Base-by-base conservation (phyloP, 2,888 invertebrate species). In the Troides aeacus region DNA sequence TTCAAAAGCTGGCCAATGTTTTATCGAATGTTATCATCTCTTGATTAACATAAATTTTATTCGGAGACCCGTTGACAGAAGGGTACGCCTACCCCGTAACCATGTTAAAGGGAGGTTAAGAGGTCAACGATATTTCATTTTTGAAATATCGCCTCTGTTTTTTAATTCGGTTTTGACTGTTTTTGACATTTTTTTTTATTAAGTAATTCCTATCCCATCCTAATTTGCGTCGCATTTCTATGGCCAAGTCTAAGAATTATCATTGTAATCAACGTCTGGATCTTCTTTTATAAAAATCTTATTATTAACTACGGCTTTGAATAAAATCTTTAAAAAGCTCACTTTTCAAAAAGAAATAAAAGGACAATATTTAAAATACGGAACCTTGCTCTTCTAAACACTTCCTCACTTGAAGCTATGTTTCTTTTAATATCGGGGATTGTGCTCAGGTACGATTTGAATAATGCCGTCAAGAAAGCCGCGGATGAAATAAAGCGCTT, bases 381-480 rank as follows among this genome's bases (percentile, higher is more conserved):
- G 72, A 70, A 69, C 72, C 67, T 21, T 50, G 42, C 10, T n/a
- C 21, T 39, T 60, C 65, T 64, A 64, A 70, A 62, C 69, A 53
- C 50, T 64, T 70, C 73, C 71, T 72, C 73, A 71, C 71, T 75
- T 74, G 71, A 71, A 68, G 70, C 73, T 74, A 72, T 74, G 74
- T 78, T 79, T 80, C 57, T 21, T 66, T 81, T 79, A 81, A 81
- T 79, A 79, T 78, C 72, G 73, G 72, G 76, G 75, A 77, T 79
- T 76, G 79, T 77, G 73, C 67, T 69, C 71, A 68, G 74, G 76
- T 76, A 77, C 72, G 77, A 79, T 81, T 82, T 80, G 78, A 82
- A 82, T 82, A 81, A 82, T 77, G 74, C 76, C 76, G 72, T 77
- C 79, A 79, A 78, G 77, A 77, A 78, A 77, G 74, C 78, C 76